Conservation (phyloP, 2,113 vertebrate species). For the Trachemys scripta region DNA sequence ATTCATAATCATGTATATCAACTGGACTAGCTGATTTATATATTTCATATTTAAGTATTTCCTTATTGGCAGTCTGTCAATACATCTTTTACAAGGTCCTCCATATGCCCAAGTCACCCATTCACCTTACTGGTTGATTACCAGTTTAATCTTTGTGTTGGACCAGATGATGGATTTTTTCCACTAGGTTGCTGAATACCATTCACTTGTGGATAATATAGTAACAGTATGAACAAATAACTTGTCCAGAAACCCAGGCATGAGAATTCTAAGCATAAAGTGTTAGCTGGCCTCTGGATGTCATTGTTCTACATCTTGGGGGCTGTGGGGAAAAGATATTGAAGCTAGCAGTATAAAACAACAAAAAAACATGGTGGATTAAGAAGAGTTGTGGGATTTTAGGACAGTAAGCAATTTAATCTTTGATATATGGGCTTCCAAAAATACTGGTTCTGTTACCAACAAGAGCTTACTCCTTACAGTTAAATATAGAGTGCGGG, state of each 20-base stretch:
- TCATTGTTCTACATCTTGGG: background rate
- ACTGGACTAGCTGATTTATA: background rate
- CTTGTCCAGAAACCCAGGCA: fast-evolving
- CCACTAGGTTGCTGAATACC: fast-evolving
- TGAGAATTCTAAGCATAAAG: background rate
- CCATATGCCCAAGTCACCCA: background rate
- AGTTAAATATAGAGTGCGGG: background rate
- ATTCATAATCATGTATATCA: background rate
- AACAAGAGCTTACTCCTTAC: background rate
- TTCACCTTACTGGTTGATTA: fast-evolving
- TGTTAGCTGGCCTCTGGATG: background rate
- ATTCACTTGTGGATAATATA: background rate
- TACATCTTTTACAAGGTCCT: background rate
- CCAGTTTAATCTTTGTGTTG: background rate
- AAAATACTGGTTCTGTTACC: background rate
- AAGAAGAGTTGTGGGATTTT: background rate
- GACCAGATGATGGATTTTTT: background rate
- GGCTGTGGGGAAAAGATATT: fast-evolving
- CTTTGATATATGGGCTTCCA: fast-evolving
- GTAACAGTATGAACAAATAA: background rate
- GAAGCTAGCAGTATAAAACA: background rate
- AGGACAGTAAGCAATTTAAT: background rate
- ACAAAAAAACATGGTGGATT: background rate
- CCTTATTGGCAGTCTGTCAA: background rate
- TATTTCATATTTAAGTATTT: background rate